phyloP scores from a whole-genome alignment of 2,888 invertebrate genomes.

The Temnothorax rugatulus region DNA sequence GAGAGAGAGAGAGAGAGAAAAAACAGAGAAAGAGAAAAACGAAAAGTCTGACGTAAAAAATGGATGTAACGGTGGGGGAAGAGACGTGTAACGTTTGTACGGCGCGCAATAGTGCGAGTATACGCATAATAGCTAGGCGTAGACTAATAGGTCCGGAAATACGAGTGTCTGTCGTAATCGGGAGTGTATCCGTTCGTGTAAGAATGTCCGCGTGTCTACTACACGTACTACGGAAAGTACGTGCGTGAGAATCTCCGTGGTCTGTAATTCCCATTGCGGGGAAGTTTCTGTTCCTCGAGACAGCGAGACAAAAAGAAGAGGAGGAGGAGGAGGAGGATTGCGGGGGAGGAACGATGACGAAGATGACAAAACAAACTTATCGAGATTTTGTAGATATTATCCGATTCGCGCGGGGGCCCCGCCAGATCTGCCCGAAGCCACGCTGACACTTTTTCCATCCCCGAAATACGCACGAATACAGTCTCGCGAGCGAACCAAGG shows the following conservation, averaged over 20 bases:
- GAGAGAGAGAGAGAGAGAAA: slow-evolving; percentile 10
- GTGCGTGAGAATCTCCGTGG: slow-evolving; percentile 79
- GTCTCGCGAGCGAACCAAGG: slow-evolving; percentile 35
- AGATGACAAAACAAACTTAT: slow-evolving; percentile 72
- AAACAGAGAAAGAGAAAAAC: slow-evolving; percentile 10
- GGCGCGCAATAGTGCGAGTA: slow-evolving; percentile 66
- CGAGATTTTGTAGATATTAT: slow-evolving; percentile 83
- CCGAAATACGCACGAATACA: not conserved
- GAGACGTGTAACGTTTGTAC: slow-evolving; percentile 61
- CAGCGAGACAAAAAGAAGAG: slow-evolving; percentile 63
- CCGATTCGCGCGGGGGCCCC: slow-evolving; percentile 77
- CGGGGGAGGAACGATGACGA: slow-evolving; percentile 32
- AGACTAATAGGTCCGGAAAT: slow-evolving; percentile 59
- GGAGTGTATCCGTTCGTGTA: slow-evolving; percentile 65
- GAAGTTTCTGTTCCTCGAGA: slow-evolving; percentile 84
- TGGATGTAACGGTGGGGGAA: slow-evolving; percentile 55
- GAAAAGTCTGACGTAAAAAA: slow-evolving; percentile 32
- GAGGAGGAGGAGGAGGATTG: slow-evolving; percentile 53
- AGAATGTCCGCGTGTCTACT: slow-evolving; percentile 77
- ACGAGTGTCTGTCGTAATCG: slow-evolving; percentile 63
- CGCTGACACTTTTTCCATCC: slow-evolving; percentile 13
- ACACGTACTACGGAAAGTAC: slow-evolving; percentile 54
- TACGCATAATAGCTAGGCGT: slow-evolving; percentile 62
- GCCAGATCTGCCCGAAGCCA: slow-evolving; percentile 77
- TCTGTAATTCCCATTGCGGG: slow-evolving; percentile 83